Base-by-base conservation (phyloP, 2,888 invertebrate genomes). In the Heliconius aoede region DNA sequence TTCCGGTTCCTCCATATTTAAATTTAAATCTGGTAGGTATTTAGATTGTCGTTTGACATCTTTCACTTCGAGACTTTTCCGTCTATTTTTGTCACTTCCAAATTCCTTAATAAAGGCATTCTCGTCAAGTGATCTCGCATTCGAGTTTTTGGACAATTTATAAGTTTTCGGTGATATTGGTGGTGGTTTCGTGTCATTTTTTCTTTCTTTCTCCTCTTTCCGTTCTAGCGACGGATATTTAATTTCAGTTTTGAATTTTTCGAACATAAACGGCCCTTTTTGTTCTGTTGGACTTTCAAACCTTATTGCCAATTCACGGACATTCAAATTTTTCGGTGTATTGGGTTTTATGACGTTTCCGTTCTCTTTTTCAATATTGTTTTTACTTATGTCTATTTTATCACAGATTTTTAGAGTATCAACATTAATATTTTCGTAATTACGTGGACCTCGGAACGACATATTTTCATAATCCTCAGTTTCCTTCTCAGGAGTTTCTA, bases 81-180 rank as follows among this genome's bases (percentile, higher is more conserved):
- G 88, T 21, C 96, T 85, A n/a, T 92, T 89, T 36, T 83, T 82
- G 4, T 91, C 92, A n/a, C 85, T 84, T 0, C 95, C 96, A 81
- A 96, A 96, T 85, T 96, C 96, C 79, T 96, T 95, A 2, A 96
- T 92, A 82, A 97, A 97, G 18, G 96, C 97, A 81, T 96, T 96
- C 83, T 97, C 97, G 86, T 97, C 97, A 74, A 97, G 87, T 0
- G 97, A 97, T 36, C 96, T 91, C 0, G 97, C 96, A 62, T 96
- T 96, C 0, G 96, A 95, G 80, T 95, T 95, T 84, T 96, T 96
- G 0, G 96, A 91, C 73, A 95, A 85, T 80, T 92, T 93, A 77
- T 91, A 92, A 28, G 95, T 95, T 82, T 95, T 95, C 0, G 96
- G 96, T 0, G 96, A 93, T 69, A 95, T 88, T 78, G 96, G 95